Evolutionary conservation across 2,797 vertebrate species (phyloP).

Genomic region (Microcaecilia unicolor): DNA sequence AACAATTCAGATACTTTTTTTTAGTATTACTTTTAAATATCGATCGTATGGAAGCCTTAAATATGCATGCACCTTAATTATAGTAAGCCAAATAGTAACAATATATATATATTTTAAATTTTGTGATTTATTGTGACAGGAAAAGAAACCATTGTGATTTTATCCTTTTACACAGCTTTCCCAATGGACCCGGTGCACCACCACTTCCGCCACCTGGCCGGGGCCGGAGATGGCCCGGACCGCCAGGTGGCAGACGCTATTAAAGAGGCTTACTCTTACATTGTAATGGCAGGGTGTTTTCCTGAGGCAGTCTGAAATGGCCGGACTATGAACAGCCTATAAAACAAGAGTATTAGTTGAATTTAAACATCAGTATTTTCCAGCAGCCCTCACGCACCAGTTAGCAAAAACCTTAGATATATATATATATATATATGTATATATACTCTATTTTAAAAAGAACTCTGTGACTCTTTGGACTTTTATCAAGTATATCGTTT

Average conservation of each 20-base stretch:
- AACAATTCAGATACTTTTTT: neutral
- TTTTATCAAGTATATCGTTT: conserved; percentile 23
- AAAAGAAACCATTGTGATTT: conserved; percentile 61
- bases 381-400: conserved; percentile 41
- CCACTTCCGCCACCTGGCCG: conserved; percentile 58
- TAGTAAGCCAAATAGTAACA: conserved; percentile 1
- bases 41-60: neutral
- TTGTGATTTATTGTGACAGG: conserved; percentile 20
- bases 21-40: neutral
- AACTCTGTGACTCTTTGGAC: conserved; percentile 42
- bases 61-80: conserved; percentile 3
- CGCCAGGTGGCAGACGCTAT: conserved; percentile 67
- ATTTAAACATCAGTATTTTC: conserved; percentile 11
- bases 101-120: conserved; percentile 4
- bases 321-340: conserved; percentile 10
- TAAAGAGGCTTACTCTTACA: conserved; percentile 56
- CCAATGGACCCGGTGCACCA: conserved; percentile 69
- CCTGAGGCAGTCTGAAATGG: conserved; percentile 10
- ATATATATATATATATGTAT: neutral
- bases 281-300: conserved; percentile 24
- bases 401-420: conserved; percentile 29
- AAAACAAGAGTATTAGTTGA: conserved; percentile 10
- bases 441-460: neutral
- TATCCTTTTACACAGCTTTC: conserved; percentile 77
- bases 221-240: conserved; percentile 71